Percentiles rank a stretch among this genome's conserved stretches.
These are phyloP conservation scores for Leptobrachium ailaonicum DNA, from an alignment of 2,113 vertebrate species.

Conservation along the genomic window DNA sequence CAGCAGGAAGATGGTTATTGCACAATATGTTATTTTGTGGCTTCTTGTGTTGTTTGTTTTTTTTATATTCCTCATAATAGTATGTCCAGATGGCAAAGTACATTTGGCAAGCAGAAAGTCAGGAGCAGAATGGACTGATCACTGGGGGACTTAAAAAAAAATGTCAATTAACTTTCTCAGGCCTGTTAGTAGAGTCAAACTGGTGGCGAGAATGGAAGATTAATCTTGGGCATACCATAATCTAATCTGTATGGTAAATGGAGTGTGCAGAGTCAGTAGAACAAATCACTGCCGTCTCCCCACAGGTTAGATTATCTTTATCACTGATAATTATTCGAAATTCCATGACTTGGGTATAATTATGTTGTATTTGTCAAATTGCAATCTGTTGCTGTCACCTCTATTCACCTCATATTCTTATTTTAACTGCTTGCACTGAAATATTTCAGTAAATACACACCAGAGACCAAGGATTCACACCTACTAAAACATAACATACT, in stretches of 20 bases:
- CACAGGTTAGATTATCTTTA: slow-evolving; percentile 1
- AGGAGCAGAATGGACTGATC: slow-evolving; percentile 38
- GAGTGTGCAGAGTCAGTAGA: background rate
- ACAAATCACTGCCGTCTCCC: slow-evolving; percentile 1
- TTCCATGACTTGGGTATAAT: background rate
- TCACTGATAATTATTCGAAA: background rate
- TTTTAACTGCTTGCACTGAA: background rate
- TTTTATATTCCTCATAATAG: slow-evolving; percentile 15
- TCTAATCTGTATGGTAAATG: slow-evolving; percentile 7
- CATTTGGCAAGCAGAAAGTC: slow-evolving; percentile 41
- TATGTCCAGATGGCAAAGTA: slow-evolving; percentile 41
- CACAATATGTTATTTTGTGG: slow-evolving; percentile 38
- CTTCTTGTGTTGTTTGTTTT: slow-evolving; percentile 22
- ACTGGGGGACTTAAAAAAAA: slow-evolving; percentile 37
- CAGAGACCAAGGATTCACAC: too few species aligned
- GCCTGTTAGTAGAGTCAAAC: slow-evolving; percentile 1
- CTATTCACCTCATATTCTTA: background rate
- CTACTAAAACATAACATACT: too few species aligned
- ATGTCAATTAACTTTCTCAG: slow-evolving; percentile 36
- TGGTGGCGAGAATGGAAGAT: background rate
- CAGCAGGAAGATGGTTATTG: slow-evolving; percentile 9
- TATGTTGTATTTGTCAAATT: background rate
- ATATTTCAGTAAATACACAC: background rate
- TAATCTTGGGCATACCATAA: background rate
- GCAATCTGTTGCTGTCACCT: background rate